phyloP scores from a whole-genome alignment of 1,140 invertebrate genomes.

The Saxidomus purpurata region DNA sequence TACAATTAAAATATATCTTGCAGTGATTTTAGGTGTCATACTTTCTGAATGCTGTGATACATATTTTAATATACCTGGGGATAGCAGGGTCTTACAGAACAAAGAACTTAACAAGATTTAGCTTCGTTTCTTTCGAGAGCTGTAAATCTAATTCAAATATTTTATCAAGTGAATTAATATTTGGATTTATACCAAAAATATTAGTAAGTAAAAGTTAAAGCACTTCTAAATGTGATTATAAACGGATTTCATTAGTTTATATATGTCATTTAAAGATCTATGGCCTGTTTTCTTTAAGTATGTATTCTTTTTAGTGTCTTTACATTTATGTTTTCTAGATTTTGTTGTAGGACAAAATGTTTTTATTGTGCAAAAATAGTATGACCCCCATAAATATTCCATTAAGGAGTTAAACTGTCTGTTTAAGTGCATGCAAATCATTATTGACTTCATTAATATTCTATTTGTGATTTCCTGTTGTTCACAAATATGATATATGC shows the following conservation, averaged over 20 bases:
- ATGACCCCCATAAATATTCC: too few relatives aligned
- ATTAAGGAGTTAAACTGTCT: too few relatives aligned
- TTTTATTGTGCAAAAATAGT: too few relatives aligned
- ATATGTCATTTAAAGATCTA: not conserved
- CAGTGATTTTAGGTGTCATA: not conserved
- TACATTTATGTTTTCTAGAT: too few relatives aligned
- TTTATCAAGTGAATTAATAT: conserved; percentile 25
- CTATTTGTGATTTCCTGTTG: not conserved
- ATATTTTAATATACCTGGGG: not conserved
- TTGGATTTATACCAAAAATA: not conserved
- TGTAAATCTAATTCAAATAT: conserved; percentile 13
- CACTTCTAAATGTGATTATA: not conserved
- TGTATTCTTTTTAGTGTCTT: too few relatives aligned
- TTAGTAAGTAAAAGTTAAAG: not conserved
- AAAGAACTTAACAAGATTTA: not conserved
- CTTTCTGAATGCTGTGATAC: not conserved
- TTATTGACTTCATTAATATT: not conserved
- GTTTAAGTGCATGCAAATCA: too few relatives aligned
- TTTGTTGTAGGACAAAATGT: too few relatives aligned
- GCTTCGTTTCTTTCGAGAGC: not conserved
- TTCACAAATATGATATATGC: too few relatives aligned
- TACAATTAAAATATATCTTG: not conserved
- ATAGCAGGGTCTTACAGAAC: too few relatives aligned
- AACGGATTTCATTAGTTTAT: not conserved
- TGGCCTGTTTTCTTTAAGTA: not conserved